Conservation (phyloP, 2,113 vertebrate species). For the Cardinalis cardinalis region DNA sequence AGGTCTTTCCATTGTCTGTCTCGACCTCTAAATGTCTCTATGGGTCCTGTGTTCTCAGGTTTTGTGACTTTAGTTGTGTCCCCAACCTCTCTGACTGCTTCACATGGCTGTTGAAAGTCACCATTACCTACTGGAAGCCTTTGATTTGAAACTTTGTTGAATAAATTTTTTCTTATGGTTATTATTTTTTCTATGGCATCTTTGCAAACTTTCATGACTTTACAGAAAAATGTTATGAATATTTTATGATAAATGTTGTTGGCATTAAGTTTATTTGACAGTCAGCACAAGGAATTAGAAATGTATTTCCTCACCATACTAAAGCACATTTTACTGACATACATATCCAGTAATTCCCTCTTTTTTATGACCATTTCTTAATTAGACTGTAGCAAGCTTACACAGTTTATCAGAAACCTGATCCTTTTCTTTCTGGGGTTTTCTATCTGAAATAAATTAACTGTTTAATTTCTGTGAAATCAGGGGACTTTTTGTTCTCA, state of each 20-base stretch:
- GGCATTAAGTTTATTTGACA: neutral
- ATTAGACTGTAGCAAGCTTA: neutral
- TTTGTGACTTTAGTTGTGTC: neutral
- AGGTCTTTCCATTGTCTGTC: neutral
- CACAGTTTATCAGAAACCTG: slow-evolving; percentile 26
- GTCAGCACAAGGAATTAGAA: neutral
- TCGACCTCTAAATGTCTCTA: neutral
- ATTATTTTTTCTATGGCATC: neutral
- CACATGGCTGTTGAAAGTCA: neutral
- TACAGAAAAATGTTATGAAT: neutral
- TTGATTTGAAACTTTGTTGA: neutral
- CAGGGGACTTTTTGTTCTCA: slow-evolving; percentile 51
- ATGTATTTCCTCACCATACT: neutral
- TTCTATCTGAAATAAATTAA: slow-evolving; percentile 40
- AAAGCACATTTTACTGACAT: neutral
- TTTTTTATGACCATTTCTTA: neutral
- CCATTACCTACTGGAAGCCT: neutral
- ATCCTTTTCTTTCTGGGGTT: slow-evolving; percentile 10
- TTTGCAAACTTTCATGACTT: neutral
- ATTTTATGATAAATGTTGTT: neutral
- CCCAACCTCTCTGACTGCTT: neutral
- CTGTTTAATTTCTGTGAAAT: slow-evolving; percentile 65
- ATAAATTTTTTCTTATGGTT: neutral
- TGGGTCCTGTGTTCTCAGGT: neutral
- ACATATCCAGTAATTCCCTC: neutral